These are phyloP conservation scores for Malurus elegans DNA, from an alignment of 2,113 vertebrate genomes.

Conservation along the genomic window DNA sequence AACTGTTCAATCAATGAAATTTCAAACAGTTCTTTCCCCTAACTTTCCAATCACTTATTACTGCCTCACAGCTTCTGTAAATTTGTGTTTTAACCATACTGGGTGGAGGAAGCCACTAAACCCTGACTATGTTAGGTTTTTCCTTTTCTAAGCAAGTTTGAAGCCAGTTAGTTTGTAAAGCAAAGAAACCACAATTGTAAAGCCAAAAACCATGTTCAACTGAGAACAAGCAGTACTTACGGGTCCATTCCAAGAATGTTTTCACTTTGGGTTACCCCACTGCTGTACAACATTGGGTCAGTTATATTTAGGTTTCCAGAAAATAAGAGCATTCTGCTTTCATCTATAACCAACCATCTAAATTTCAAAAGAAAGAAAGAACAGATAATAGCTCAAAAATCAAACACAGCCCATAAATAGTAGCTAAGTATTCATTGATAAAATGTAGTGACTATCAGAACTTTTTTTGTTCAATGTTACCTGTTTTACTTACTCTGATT, in stretches of 20 bases:
- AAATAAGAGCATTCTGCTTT: neutral
- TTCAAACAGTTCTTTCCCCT: neutral
- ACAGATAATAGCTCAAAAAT: neutral
- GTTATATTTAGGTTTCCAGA: neutral
- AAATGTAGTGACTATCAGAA: neutral
- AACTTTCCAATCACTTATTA: neutral
- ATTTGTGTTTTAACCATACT: neutral
- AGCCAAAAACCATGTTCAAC: neutral
- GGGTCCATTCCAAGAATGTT: slow-evolving; percentile 12
- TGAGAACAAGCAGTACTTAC: neutral
- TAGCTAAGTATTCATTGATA: neutral
- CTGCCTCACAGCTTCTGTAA: neutral
- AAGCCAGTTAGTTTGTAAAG: neutral
- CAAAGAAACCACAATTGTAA: slow-evolving; percentile 30
- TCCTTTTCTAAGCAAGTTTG: slow-evolving; percentile 7
- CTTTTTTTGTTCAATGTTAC: neutral
- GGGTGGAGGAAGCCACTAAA: neutral
- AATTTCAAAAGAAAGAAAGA: neutral
- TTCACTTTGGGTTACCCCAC: neutral
- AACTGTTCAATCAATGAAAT: neutral
- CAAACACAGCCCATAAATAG: rapidly evolving
- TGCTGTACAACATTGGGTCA: neutral
- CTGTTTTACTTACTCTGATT: neutral
- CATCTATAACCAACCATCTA: neutral
- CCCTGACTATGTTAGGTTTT: neutral